Evolutionary conservation across 2,113 vertebrate species (phyloP).

Genomic region (rabbit (Oryctolagus cuniculus)): mOryCun1.1 NC_091434.1:64837001-64837500

Average conservation of each 20-base stretch:
- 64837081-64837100: conserved; percentile 28
- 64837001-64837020: no score
- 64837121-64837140: conserved; percentile 48
- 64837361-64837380: not conserved
- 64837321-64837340: not conserved
- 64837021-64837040: no score
- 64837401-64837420: not conserved
- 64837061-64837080: no score
- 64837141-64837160: conserved; percentile 29
- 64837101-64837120: not conserved
- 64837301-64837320: not conserved
- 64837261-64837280: not conserved
- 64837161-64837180: conserved; percentile 34
- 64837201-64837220: not conserved
- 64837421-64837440: not conserved
- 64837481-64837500: not conserved
- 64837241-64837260: not conserved
- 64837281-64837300: not conserved
- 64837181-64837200: not conserved
- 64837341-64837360: not conserved
- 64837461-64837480: conserved; percentile 35
- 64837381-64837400: not conserved
- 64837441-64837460: conserved; percentile 37
- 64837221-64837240: not conserved
- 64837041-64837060: no score